Evolutionary conservation across 2,888 invertebrate genomes (phyloP).

Genomic region (Steinernema scapterisci): DNA sequence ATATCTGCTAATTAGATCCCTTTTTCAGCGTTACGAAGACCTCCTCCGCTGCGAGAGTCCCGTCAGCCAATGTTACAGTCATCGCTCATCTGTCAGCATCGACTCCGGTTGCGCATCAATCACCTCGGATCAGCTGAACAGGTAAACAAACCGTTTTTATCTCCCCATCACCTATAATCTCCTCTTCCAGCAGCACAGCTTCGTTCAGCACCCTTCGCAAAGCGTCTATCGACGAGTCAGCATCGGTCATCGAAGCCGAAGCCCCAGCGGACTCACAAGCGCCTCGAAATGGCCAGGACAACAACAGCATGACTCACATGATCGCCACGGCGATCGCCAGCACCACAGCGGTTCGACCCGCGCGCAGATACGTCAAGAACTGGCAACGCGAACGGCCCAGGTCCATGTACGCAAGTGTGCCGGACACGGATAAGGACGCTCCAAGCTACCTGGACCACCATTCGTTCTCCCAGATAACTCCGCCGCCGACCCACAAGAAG

Average conservation of each 20-base stretch:
- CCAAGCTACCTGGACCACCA: constrained; percentile 16
- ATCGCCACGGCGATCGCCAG: constrained; percentile 28
- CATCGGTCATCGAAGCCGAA: not conserved
- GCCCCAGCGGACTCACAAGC: not conserved
- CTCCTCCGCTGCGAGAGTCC: constrained; percentile 21
- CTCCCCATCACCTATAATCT: not conserved
- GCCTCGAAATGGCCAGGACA: not conserved
- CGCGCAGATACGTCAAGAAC: constrained; percentile 14
- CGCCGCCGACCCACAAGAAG: constrained; percentile 1
- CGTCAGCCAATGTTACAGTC: constrained; percentile 13
- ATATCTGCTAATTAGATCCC: too few species aligned
- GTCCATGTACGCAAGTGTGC: constrained; percentile 25
- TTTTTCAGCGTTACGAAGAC: constrained; percentile 16
- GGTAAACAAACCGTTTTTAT: not conserved
- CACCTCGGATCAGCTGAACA: constrained; percentile 27
- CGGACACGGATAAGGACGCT: not conserved
- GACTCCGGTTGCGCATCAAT: constrained; percentile 24
- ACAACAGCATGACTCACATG: constrained; percentile 29
- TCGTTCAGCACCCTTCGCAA: constrained; percentile 13
- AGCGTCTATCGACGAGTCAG: constrained; percentile 24
- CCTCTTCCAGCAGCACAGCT: constrained; percentile 6
- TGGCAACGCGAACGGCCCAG: constrained; percentile 19
- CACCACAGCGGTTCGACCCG: constrained; percentile 15
- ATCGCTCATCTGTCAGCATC: constrained; percentile 21
- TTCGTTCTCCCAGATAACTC: constrained; percentile 20